Conservation (phyloP, 92 coral and sea anemone species). For the Pocillopora meandrina region DNA sequence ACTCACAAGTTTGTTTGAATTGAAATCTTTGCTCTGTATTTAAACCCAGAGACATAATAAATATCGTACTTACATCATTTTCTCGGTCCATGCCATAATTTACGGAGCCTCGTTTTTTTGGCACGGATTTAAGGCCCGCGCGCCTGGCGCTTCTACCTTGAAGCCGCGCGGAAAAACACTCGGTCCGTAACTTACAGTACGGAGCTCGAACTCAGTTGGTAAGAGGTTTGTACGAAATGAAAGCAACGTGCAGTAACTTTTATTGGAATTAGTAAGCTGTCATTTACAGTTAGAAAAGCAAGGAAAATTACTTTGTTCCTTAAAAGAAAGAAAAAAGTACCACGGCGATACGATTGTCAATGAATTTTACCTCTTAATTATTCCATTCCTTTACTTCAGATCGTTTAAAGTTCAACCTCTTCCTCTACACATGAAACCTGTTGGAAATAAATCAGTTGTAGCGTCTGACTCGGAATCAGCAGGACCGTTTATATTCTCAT, state of each 20-base stretch:
- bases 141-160: too few species aligned
- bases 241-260: neutral
- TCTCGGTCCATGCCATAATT: too few species aligned
- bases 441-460: constrained; percentile 62
- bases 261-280: constrained; percentile 4
- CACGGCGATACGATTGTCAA: neutral
- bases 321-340: too few species aligned
- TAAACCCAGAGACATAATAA: too few species aligned
- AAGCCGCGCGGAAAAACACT: too few species aligned
- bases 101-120: too few species aligned
- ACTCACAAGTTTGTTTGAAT: too few species aligned
- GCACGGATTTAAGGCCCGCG: too few species aligned
- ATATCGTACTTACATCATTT: too few species aligned
- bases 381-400: constrained; percentile 43
- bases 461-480: constrained; percentile 25
- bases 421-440: constrained; percentile 86
- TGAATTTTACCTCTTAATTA: neutral
- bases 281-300: neutral
- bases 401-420: constrained; percentile 80
- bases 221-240: neutral
- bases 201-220: too few species aligned
- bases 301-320: neutral
- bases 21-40: too few species aligned
- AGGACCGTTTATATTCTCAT: constrained; percentile 91
- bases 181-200: too few species aligned